phyloP scores from a whole-genome alignment of 2,113 vertebrate species.

The Perccottus glenii region DNA sequence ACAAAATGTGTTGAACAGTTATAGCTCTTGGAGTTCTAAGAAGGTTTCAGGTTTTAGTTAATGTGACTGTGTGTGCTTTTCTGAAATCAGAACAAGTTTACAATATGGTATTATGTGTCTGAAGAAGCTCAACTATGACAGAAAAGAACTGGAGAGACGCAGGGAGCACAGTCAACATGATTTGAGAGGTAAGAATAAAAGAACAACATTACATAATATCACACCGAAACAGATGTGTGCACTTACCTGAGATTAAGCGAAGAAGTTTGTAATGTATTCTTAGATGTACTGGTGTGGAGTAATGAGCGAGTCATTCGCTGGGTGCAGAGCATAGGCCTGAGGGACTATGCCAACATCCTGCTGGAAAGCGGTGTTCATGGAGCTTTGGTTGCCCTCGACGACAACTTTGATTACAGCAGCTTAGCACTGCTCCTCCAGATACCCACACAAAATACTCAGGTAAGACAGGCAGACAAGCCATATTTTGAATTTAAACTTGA shows the following conservation, averaged over 20 bases:
- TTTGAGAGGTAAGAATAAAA: conserved; percentile 86
- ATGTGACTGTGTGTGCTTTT: not conserved
- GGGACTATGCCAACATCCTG: conserved; percentile 96
- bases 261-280: not conserved
- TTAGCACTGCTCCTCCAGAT: conserved; percentile 96
- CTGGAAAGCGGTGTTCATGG: conserved; percentile 97
- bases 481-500: too few species aligned
- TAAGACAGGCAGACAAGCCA: conserved; percentile 1
- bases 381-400: conserved; percentile 93
- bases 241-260: not conserved
- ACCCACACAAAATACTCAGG: conserved; percentile 93
- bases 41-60: not conserved
- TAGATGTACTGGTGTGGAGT: conserved; percentile 97
- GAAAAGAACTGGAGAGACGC: conserved; percentile 96
- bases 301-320: conserved; percentile 97
- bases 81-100: conserved; percentile 91
- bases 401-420: conserved; percentile 99
- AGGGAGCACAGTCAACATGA: conserved; percentile 96
- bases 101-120: conserved; percentile 99
- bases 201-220: accelerated
- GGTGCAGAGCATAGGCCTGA: conserved; percentile 96
- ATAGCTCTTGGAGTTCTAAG: not conserved
- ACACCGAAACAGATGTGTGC: too few species aligned
- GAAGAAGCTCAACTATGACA: conserved; percentile 98
- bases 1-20: conserved; percentile 14